Evolutionary conservation across 64 coral and sea anemone species (phyloP), one percentile per base, ranked within the genome.

Genomic region (Montipora foliosa): DNA sequence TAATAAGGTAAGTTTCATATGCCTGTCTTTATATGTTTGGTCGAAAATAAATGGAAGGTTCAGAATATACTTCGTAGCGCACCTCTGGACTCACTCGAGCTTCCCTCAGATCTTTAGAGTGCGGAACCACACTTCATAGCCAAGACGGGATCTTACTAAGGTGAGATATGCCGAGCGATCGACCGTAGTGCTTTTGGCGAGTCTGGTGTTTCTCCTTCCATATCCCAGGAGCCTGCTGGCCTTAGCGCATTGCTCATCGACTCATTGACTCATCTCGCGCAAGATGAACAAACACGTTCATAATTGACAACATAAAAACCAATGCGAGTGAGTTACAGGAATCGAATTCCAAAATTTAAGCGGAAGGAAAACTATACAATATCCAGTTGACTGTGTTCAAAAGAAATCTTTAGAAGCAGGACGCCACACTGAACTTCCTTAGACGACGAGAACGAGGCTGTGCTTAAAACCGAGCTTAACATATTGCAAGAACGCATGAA

Each of bases 141-240:
- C 58, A 67, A 89, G 50, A 58, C 57, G 71, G 44, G 73, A 44
- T 72, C 87, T 68, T 48, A 77, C 49, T 21, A 89, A 73, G 11
- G 67, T 77, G 46, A 89, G 74, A 59, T 89, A 89, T 52, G 75
- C 47, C 20, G 29, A 44, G 55, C 64, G 19, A 52, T 37, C 72
- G 0, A 80, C 62, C 6, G 52, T 74, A 61, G n/a, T 57, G 8
- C 47, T 90, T 78, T 78, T 58, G 16, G 62, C 22, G 58, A 48
- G 59, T 59, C 49, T 74, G 59, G 70, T 76, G 74, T 90, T 78
- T 79, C 88, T 77, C 16, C 74, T 77, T 44, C 70, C 45, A 46
- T 81, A 80, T 57, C 74, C 74, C 66, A 70, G 48, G 5, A 91
- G 89, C 59, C 45, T 91, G 89, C 64, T 81, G 57, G 81, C 81